Percentiles rank a stretch among this genome's conserved stretches.
Evolutionary conservation across 2,888 invertebrate species (phyloP).

Genomic region (Nemotelus nigrinus): DNA sequence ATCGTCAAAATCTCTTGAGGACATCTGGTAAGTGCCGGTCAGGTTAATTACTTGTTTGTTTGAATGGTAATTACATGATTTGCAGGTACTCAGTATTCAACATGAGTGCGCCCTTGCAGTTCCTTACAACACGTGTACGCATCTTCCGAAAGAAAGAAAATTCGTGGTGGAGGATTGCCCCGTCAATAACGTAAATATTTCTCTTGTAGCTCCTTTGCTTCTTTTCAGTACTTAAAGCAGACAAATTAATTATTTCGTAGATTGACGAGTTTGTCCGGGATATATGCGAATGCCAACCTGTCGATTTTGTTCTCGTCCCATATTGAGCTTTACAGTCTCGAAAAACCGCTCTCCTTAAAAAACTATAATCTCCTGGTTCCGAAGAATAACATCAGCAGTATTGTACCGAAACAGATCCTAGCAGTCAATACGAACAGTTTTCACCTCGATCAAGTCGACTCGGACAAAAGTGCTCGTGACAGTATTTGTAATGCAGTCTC

Average conservation of each 20-base stretch:
- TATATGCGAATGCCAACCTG: slow-evolving; percentile 54
- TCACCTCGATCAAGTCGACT: slow-evolving; percentile 48
- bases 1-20: slow-evolving; percentile 51
- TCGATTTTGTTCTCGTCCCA: slow-evolving; percentile 59
- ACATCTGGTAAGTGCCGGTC: slow-evolving; percentile 53
- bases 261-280: slow-evolving; percentile 50
- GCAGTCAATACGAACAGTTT: slow-evolving; percentile 52
- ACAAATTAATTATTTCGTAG: slow-evolving; percentile 35
- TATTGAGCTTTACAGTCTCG: slow-evolving; percentile 55
- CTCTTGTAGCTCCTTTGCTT: no score
- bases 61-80: slow-evolving; percentile 49
- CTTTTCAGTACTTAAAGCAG: background rate
- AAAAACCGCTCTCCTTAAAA: slow-evolving; percentile 22
- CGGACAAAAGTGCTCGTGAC: background rate
- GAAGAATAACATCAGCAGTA: slow-evolving; percentile 54
- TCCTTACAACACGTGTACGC: slow-evolving; percentile 56
- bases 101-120: slow-evolving; percentile 58
- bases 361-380: slow-evolving; percentile 48
- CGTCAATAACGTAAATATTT: slow-evolving; percentile 57
- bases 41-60: background rate
- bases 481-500: slow-evolving; percentile 8
- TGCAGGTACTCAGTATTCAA: slow-evolving; percentile 58
- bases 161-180: slow-evolving; percentile 59
- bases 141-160: slow-evolving; percentile 57
- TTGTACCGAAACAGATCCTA: slow-evolving; percentile 53